Conservation (phyloP, 2,113 vertebrate genomes). For the Gnathonemus echidnorhynchus region DNA sequence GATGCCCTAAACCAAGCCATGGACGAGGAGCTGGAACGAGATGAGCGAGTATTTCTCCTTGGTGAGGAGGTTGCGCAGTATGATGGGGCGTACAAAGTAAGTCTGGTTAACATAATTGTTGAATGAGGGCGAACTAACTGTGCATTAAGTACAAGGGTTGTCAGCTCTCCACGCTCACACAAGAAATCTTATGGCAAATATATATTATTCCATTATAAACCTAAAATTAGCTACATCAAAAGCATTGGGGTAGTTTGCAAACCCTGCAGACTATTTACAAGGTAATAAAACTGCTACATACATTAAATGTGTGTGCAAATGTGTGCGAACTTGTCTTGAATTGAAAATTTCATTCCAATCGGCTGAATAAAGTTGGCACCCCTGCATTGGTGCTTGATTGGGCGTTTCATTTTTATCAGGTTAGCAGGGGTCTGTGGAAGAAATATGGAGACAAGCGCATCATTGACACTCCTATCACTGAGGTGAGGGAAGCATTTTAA, state of each 20-base stretch:
- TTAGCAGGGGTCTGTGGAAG: constrained; percentile 95
- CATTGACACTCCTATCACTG: constrained; percentile 94
- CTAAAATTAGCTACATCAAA: too few relatives aligned
- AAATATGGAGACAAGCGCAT: constrained; percentile 94
- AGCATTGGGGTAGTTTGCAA: too few relatives aligned
- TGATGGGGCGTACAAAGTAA: constrained; percentile 96
- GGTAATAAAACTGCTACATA: too few relatives aligned
- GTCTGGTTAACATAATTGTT: neutral
- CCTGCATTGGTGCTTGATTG: neutral
- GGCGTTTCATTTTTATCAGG: constrained; percentile 50
- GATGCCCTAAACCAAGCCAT: constrained; percentile 93
- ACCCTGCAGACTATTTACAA: too few relatives aligned
- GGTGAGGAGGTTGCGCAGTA: constrained; percentile 98
- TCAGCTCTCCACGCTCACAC: too few relatives aligned
- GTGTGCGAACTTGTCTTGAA: too few relatives aligned
- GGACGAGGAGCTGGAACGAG: constrained; percentile 94
- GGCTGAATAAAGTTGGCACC: too few relatives aligned
- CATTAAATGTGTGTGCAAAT: too few relatives aligned
- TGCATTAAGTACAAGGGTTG: neutral
- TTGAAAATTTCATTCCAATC: too few relatives aligned
- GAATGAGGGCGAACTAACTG: neutral
- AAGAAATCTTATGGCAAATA: too few relatives aligned
- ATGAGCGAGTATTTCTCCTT: constrained; percentile 85
- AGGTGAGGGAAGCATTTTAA: constrained; percentile 56
- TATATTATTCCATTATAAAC: too few relatives aligned